A percentile compares a stretch with the other conserved stretches of the same genome.
phyloP scores from a whole-genome alignment of 2,113 vertebrate genomes.

The Bolborhynchus lineola region DNA sequence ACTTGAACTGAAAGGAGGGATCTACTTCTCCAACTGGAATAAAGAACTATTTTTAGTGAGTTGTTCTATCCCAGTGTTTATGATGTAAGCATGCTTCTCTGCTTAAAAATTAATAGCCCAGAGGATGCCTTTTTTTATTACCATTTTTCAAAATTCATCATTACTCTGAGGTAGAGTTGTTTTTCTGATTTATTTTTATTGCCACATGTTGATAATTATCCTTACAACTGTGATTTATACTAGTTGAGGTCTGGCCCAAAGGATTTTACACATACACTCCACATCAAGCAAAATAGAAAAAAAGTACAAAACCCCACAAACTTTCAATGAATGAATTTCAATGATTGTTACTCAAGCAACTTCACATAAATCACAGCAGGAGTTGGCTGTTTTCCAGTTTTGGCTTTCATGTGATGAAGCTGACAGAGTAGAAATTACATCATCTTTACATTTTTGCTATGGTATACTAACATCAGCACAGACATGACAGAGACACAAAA shows the following conservation, averaged over 20 bases:
- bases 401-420: neutral
- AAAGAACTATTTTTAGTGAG: neutral
- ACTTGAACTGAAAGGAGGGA: neutral
- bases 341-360: neutral
- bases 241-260: neutral
- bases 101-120: neutral
- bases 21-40: neutral
- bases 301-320: neutral
- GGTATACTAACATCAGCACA: neutral
- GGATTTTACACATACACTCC: neutral
- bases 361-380: neutral
- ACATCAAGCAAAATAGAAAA: neutral
- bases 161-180: neutral
- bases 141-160: neutral
- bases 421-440: neutral
- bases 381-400: neutral
- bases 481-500: neutral
- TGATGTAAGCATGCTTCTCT: neutral
- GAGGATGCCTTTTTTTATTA: neutral
- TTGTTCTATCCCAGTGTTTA: neutral
- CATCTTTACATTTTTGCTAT: neutral
- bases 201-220: neutral
- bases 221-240: neutral
- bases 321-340: neutral
- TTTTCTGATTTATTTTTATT: neutral